Base-by-base conservation (phyloP, 2,888 invertebrate species). In the Pollenia angustigena region DNA sequence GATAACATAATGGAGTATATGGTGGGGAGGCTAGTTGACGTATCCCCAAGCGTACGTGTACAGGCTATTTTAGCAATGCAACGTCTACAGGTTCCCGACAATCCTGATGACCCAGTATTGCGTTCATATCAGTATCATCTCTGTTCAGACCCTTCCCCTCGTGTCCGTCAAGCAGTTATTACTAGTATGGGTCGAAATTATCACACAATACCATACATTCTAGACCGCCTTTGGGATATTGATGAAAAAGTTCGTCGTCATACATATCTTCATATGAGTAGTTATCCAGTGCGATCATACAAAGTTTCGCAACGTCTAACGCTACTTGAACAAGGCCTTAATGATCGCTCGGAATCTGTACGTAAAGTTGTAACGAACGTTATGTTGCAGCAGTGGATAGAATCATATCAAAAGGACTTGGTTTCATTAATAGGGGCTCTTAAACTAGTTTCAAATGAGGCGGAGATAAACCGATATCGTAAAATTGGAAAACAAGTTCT, bases 51-150 rank as follows among this genome's bases (percentile, higher is more conserved):
- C 71, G 96, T 98, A 4, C 94, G 98, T 23, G 95, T 96, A 50
- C 96, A 97, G 89, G 98, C 98, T 0, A 96, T 97, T 0, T 92
- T 95, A 44, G 97, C 97, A 0, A 93, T 98, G 56, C 95, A 96
- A 79, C 94, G 98, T 6, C 94, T 98, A 0, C 98, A 98, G 92
- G 96, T 97, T 89, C 97, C 97, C 0, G 94, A 94, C 68, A 95
- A 97, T 90, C 94, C 95, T 0, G 94, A 96, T 48, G 98, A 98
- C 92, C 95, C 95, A 1, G 96, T 98, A 0, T 96, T 97, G 0
- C 94, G 95, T 89, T 95, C 96, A 0, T 97, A 96, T 89, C 94
- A 95, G 40, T 96, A 95, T 90, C 96, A 97, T 88, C 94, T 97
- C 92, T 94, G 95, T 87, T 95, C 95, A 83, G 98, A 98, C 93